Percentiles rank a stretch among this genome's conserved stretches.
Evolutionary conservation across 2,113 vertebrate species (phyloP).

Genomic region (Paradoxurus hermaphroditus): DNA sequence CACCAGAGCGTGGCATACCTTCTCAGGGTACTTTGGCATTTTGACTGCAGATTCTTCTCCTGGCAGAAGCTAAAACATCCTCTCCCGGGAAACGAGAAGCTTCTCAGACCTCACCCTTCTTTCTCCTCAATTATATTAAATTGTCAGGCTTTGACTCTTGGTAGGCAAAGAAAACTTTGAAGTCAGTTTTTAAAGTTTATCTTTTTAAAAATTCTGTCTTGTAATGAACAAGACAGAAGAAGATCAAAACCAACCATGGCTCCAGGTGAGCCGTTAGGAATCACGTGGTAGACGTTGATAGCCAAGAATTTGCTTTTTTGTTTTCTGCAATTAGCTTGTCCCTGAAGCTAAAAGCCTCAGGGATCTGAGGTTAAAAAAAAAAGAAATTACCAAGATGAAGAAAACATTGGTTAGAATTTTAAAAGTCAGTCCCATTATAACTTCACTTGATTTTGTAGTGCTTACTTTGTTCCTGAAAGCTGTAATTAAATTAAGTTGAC

Average conservation of each 20-base stretch:
- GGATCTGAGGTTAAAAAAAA: not conserved
- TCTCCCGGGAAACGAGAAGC: not conserved
- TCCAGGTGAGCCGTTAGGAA: not conserved
- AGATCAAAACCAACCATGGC: not conserved
- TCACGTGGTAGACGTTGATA: not conserved
- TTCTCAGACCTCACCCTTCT: not conserved
- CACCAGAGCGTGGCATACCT: not conserved
- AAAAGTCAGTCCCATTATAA: not conserved
- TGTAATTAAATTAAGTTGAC: conserved; percentile 33
- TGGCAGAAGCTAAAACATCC: not conserved
- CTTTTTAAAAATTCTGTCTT: not conserved
- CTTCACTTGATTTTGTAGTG: not conserved
- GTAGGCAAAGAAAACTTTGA: not conserved
- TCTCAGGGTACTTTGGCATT: not conserved
- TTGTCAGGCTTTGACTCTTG: not conserved
- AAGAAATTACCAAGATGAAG: conserved; percentile 1
- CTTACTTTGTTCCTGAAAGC: conserved; percentile 23
- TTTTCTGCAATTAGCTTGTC: conserved; percentile 5
- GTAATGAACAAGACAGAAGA: not conserved
- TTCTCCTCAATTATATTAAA: not conserved
- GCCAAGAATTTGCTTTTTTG: not conserved
- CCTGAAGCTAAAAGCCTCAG: not conserved
- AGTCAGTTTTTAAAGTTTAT: not conserved
- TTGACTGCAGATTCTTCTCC: not conserved
- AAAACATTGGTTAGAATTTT: not conserved